phyloP scores from a whole-genome alignment of 1,140 invertebrate genomes.

The Drosophila setifemur region DNA sequence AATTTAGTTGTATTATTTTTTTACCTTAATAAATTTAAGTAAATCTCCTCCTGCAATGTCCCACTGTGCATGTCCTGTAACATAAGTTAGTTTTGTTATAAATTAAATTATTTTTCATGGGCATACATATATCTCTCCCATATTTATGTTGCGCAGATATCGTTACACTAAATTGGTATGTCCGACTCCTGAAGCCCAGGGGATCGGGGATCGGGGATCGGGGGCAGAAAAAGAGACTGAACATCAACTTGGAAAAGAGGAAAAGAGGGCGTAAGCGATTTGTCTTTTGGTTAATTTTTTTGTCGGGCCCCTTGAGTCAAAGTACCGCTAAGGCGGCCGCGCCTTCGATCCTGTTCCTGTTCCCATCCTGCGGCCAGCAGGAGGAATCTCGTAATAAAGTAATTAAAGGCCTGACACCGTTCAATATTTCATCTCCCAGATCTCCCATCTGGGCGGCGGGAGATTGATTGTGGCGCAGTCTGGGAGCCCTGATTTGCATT shows the following conservation, averaged over 20 bases:
- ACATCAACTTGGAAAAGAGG: not conserved
- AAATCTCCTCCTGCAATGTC: too few relatives aligned
- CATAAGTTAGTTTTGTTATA: constrained; percentile 51
- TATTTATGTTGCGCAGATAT: constrained; percentile 35
- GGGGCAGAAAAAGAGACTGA: too few relatives aligned
- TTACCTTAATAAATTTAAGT: too few relatives aligned
- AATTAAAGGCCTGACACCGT: constrained; percentile 72
- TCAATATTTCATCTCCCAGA: constrained; percentile 61
- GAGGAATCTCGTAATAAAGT: constrained; percentile 65
- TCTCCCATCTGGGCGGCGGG: constrained; percentile 18
- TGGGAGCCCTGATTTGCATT: constrained; percentile 46
- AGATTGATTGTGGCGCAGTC: constrained; percentile 51
- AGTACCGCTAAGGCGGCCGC: constrained; percentile 65
- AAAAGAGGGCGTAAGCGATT: constrained; percentile 60
- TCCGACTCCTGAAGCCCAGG: constrained; percentile 12
- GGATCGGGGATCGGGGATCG: not conserved
- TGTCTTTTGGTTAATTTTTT: constrained; percentile 65
- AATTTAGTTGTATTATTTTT: too few relatives aligned
- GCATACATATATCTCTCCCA: constrained; percentile 5
- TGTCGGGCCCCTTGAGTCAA: constrained; percentile 47
- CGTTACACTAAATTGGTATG: constrained; percentile 67
- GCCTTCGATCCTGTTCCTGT: constrained; percentile 21
- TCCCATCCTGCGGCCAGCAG: not conserved
- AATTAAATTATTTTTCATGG: constrained; percentile 58
- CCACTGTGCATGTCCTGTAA: constrained; percentile 37